Conservation (phyloP, 2,888 invertebrate genomes). For the Aethes cnicana region DNA sequence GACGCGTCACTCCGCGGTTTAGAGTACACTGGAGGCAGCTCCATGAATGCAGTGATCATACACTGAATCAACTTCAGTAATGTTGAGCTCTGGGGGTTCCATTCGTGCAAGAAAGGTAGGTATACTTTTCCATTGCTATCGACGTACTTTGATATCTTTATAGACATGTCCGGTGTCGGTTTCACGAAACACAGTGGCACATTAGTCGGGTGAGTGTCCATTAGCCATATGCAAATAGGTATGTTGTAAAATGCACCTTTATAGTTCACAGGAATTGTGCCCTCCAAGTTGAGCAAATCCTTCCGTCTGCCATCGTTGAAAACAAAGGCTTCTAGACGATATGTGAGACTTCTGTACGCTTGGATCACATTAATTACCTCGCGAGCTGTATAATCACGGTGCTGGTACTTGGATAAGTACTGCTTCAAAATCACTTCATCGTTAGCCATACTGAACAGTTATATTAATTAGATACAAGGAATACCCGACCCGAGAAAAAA, state of each 20-base stretch:
- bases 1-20: conserved; percentile 82
- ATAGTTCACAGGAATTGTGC: conserved; percentile 96
- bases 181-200: conserved; percentile 97
- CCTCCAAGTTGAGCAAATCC: conserved; percentile 91
- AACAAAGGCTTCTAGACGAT: conserved; percentile 83
- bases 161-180: conserved; percentile 97
- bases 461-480: conserved; percentile 6
- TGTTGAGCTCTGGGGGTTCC: conserved; percentile 92
- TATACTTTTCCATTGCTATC: conserved; percentile 98
- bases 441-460: conserved; percentile 59
- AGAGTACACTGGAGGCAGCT: conserved; percentile 96
- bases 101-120: conserved; percentile 97
- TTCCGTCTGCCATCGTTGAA: conserved; percentile 93
- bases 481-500: conserved; percentile 4
- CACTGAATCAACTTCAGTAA: conserved; percentile 94
- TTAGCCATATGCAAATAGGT: conserved; percentile 97
- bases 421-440: conserved; percentile 69
- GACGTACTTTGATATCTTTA: conserved; percentile 96
- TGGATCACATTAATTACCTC: conserved; percentile 73
- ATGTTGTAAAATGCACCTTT: conserved; percentile 96
- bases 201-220: conserved; percentile 98
- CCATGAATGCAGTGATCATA: conserved; percentile 95
- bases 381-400: conserved; percentile 69
- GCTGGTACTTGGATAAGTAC: conserved; percentile 71
- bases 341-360: conserved; percentile 70